Percentiles rank a stretch among this genome's conserved stretches.
Evolutionary conservation across 2,113 vertebrate genomes (phyloP).

Genomic region (Pterocles gutturalis): DNA sequence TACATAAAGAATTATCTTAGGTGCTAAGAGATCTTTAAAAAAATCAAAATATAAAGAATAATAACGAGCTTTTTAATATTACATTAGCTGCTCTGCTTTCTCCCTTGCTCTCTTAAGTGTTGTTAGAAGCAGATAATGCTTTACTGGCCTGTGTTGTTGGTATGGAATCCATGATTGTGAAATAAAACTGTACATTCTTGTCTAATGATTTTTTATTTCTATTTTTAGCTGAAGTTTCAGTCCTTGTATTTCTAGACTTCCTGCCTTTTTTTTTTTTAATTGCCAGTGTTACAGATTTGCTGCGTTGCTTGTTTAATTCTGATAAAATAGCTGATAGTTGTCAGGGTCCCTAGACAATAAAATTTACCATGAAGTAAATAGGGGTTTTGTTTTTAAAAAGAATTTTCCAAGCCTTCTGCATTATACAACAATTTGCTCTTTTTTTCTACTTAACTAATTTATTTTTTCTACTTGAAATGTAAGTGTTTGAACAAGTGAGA

Average conservation of each 20-base stretch:
- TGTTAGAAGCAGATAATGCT: neutral
- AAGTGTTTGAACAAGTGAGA: conserved; percentile 81
- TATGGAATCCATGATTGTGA: neutral
- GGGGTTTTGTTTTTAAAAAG: conserved; percentile 23
- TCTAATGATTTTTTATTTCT: neutral
- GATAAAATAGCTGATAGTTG: conserved; percentile 13
- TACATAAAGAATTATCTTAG: neutral
- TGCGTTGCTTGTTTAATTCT: neutral
- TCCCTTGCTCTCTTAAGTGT: neutral
- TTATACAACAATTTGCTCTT: conserved; percentile 60
- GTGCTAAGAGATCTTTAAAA: neutral
- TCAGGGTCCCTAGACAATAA: neutral
- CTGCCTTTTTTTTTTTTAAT: neutral
- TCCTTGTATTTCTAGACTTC: neutral
- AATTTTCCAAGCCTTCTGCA: conserved; percentile 21
- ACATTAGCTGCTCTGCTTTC: neutral
- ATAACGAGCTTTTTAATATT: neutral
- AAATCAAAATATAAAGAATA: neutral
- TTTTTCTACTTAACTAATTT: conserved; percentile 72
- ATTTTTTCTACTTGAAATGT: conserved; percentile 79
- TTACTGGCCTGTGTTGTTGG: neutral
- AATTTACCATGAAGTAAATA: neutral
- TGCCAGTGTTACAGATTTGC: neutral
- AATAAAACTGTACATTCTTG: neutral
- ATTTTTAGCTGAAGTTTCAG: conserved; percentile 34